phyloP scores from a whole-genome alignment of 1,140 invertebrate genomes.

The Ericerus pela region DNA sequence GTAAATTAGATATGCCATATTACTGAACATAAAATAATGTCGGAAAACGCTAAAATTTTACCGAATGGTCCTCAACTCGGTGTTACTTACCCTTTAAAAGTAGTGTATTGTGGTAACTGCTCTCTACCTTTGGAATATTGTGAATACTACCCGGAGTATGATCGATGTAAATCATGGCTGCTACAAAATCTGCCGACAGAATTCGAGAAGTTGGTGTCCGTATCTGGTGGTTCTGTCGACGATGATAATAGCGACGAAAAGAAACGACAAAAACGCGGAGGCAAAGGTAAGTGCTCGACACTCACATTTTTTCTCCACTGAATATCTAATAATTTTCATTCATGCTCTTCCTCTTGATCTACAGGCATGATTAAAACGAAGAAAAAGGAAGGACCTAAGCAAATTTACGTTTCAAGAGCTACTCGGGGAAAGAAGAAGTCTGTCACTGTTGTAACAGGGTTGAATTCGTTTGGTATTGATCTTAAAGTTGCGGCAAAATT shows the following conservation, averaged over 20 bases:
- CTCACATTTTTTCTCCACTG: background rate
- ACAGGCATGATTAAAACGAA: conserved; percentile 47
- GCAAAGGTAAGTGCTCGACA: conserved; percentile 40
- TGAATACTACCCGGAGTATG: conserved; percentile 94
- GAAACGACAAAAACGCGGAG: conserved; percentile 69
- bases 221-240: conserved; percentile 26
- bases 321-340: background rate
- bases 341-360: background rate
- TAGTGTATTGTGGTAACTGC: conserved; percentile 89
- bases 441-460: conserved; percentile 76
- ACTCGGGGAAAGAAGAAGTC: conserved; percentile 97
- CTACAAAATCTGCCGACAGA: conserved; percentile 84
- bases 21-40: too few species aligned
- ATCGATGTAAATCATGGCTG: conserved; percentile 94
- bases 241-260: conserved; percentile 62
- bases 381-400: conserved; percentile 60
- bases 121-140: conserved; percentile 93
- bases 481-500: conserved; percentile 95
- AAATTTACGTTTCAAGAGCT: conserved; percentile 67
- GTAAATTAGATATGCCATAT: too few species aligned
- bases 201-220: conserved; percentile 58
- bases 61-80: background rate
- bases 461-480: conserved; percentile 91
- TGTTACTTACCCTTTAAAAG: conserved; percentile 37
- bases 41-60: too few species aligned